Conservation (phyloP, 1,140 invertebrate genomes). For the Drosophila busckii region DNA sequence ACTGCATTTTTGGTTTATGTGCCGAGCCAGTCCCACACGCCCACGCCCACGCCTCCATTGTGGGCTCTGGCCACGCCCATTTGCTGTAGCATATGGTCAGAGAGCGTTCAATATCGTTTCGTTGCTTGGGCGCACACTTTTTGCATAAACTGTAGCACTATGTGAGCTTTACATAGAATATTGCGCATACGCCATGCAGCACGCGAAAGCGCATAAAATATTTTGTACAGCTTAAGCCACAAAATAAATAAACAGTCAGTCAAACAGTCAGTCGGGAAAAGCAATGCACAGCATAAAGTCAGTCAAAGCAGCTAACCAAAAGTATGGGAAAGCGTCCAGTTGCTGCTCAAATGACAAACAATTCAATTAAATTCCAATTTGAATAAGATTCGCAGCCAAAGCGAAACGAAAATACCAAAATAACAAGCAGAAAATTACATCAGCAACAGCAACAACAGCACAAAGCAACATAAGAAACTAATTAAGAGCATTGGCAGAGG, state of each 20-base stretch:
- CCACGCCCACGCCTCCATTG: too few species aligned
- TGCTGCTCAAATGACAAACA: slow-evolving; percentile 47
- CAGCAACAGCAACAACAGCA: slow-evolving; percentile 25
- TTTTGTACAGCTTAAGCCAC: too few species aligned
- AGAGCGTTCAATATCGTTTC: too few species aligned
- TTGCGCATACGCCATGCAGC: too few species aligned
- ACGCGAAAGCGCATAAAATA: too few species aligned
- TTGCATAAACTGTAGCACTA: too few species aligned
- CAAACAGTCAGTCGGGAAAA: too few species aligned
- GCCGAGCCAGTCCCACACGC: too few species aligned
- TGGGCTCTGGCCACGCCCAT: too few species aligned
- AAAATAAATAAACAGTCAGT: slow-evolving; percentile 48
- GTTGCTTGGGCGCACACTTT: too few species aligned
- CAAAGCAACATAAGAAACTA: slow-evolving; percentile 45
- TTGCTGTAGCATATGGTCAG: too few species aligned
- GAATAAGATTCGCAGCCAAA: slow-evolving; percentile 43
- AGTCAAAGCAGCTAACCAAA: slow-evolving; percentile 26
- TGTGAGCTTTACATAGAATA: too few species aligned
- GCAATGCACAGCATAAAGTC: slow-evolving; percentile 18
- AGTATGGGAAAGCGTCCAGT: slow-evolving; percentile 38
- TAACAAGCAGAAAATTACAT: slow-evolving; percentile 60
- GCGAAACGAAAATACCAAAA: slow-evolving; percentile 50
- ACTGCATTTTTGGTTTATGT: slow-evolving; percentile 51
- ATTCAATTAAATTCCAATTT: slow-evolving; percentile 65
- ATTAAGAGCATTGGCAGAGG: slow-evolving; percentile 56